Percentiles rank a stretch among this genome's conserved stretches.
These are phyloP conservation scores for Amphiprion ocellaris DNA, from an alignment of 2,113 vertebrate genomes.

Conservation along the genomic window DNA sequence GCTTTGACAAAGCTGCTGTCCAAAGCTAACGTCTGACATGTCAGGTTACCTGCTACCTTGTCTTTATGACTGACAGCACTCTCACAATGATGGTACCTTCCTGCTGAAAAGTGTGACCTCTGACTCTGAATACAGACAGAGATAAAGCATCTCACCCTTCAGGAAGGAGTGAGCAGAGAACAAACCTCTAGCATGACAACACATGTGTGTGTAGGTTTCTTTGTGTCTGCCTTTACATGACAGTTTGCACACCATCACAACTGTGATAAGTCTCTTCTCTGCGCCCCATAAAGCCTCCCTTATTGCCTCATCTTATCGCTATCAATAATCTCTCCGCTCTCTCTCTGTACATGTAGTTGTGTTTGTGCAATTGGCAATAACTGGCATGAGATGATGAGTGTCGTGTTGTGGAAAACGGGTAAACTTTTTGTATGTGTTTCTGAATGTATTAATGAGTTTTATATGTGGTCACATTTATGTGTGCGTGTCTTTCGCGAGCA, in stretches of 20 bases:
- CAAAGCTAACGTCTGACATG: slow-evolving; percentile 2
- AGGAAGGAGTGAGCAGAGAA: slow-evolving; percentile 3
- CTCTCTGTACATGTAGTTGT: neutral
- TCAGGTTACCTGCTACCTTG: neutral
- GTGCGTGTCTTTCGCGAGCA: neutral
- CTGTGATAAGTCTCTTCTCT: slow-evolving; percentile 29
- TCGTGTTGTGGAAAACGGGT: neutral
- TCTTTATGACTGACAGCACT: slow-evolving; percentile 11
- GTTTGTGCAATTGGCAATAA: neutral
- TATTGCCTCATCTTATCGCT: slow-evolving; percentile 29
- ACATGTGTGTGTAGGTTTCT: neutral
- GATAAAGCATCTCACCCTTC: slow-evolving; percentile 9
- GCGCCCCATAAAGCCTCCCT: slow-evolving; percentile 42
- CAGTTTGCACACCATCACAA: neutral
- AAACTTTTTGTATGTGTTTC: neutral
- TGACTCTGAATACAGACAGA: neutral
- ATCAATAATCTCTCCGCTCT: slow-evolving; percentile 26
- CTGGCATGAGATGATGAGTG: neutral
- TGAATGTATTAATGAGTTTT: neutral
- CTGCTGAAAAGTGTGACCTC: slow-evolving; percentile 6
- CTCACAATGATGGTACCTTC: neutral
- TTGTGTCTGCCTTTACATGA: neutral
- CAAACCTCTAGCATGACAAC: slow-evolving; percentile 4
- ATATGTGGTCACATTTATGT: neutral
- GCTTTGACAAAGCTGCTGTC: neutral